phyloP scores from a whole-genome alignment of 2,888 invertebrate species.

The Campopleginae sp. region DNA sequence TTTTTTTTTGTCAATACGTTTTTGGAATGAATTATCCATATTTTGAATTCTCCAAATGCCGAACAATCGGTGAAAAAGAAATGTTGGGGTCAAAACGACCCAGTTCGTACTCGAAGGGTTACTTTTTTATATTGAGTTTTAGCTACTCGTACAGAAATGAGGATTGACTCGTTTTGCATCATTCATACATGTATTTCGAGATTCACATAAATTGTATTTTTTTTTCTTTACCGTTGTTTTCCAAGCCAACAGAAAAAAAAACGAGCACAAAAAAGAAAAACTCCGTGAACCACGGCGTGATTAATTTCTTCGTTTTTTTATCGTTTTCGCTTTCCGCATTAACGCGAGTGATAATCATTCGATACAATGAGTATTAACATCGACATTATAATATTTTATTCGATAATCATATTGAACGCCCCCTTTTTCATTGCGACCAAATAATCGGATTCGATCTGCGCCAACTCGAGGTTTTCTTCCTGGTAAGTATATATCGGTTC shows the following conservation, averaged over 20 bases:
- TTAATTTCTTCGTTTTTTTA: constrained; percentile 12
- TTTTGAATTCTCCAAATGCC: no score
- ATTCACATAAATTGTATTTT: constrained; percentile 62
- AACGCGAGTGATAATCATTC: constrained; percentile 33
- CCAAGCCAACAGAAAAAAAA: constrained; percentile 69
- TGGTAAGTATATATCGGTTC: constrained; percentile 42
- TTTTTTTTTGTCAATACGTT: no score
- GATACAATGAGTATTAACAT: constrained; percentile 70
- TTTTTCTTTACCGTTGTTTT: background rate
- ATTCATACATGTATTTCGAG: constrained; percentile 72
- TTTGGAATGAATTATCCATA: no score
- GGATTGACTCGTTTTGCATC: constrained; percentile 19
- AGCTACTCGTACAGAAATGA: constrained; percentile 20
- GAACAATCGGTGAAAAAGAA: no score
- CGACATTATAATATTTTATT: constrained; percentile 67
- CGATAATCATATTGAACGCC: constrained; percentile 39
- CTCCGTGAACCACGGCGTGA: constrained; percentile 34
- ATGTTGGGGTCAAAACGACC: no score
- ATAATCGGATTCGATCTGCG: constrained; percentile 3
- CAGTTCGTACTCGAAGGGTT: background rate
- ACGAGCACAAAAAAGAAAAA: constrained; percentile 59
- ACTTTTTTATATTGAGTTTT: background rate
- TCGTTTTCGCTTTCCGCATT: constrained; percentile 21
- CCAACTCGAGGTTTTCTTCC: constrained; percentile 8
- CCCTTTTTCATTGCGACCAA: constrained; percentile 17